Conservation (phyloP, 2,113 vertebrate species). For the Cyanoderma ruficeps region DNA sequence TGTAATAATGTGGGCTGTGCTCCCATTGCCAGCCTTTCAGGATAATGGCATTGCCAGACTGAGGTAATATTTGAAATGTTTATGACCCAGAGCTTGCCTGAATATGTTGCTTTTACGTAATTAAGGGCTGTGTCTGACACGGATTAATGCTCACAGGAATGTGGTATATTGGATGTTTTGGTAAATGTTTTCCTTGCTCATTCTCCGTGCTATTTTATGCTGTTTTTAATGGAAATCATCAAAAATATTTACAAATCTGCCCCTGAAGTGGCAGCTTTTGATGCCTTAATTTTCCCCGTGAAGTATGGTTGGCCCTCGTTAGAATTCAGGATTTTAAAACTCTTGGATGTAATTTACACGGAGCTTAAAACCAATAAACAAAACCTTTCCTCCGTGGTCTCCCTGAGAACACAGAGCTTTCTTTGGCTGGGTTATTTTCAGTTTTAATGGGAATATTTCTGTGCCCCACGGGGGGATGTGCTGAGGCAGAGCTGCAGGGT, state of each 20-base stretch:
- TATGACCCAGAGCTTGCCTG: not conserved
- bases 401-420: not conserved
- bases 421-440: not conserved
- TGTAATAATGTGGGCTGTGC: not conserved
- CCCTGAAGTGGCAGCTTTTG: slow-evolving; percentile 26
- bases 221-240: slow-evolving; percentile 44
- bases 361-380: slow-evolving; percentile 29
- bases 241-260: slow-evolving; percentile 51
- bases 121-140: not conserved
- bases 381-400: not conserved
- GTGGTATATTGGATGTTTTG: not conserved
- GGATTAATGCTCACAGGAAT: slow-evolving; percentile 45
- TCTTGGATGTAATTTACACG: slow-evolving; percentile 20
- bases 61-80: slow-evolving; percentile 15
- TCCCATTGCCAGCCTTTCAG: not conserved
- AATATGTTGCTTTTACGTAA: not conserved
- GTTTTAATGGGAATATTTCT: not conserved
- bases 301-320: slow-evolving; percentile 28
- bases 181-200: slow-evolving; percentile 44
- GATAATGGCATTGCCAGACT: not conserved
- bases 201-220: slow-evolving; percentile 12
- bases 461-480: not conserved
- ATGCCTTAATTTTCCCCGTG: slow-evolving; percentile 39
- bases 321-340: slow-evolving; percentile 54
- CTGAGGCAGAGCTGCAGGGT: not conserved